Evolutionary conservation across 1,140 invertebrate genomes (phyloP).

Genomic region (Druon quercuslanigerum): DNA sequence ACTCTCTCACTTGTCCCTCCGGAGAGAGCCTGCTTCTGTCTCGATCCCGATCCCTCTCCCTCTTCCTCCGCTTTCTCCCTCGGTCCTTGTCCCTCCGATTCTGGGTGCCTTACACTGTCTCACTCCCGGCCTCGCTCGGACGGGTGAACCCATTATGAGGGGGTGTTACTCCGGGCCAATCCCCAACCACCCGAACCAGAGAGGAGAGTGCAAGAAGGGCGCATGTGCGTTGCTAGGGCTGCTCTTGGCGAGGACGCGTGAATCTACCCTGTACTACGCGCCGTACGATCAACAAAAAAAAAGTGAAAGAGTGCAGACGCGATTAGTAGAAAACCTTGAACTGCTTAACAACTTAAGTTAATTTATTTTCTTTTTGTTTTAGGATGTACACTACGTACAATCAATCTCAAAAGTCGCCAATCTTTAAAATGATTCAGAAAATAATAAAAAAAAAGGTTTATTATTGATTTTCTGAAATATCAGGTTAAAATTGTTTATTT

Average conservation of each 20-base stretch:
- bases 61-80: conserved; percentile 37
- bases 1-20: conserved; percentile 48
- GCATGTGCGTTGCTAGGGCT: conserved; percentile 76
- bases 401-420: no score
- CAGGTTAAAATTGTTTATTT: no score
- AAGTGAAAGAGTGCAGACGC: conserved; percentile 26
- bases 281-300: conserved; percentile 28
- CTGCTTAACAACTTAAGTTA: neutral
- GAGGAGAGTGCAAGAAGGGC: conserved; percentile 67
- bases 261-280: conserved; percentile 59
- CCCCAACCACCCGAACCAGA: conserved; percentile 70
- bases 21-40: conserved; percentile 30
- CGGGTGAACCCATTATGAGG: conserved; percentile 76
- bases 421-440: no score
- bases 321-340: conserved; percentile 22
- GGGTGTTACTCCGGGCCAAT: conserved; percentile 76
- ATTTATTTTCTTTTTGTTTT: neutral
- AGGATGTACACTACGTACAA: no score
- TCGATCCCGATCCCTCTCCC: conserved; percentile 45
- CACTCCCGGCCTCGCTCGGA: conserved; percentile 64
- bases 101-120: conserved; percentile 44
- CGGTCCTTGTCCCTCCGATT: conserved; percentile 40
- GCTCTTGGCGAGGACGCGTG: conserved; percentile 65
- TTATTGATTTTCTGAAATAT: no score
- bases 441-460: no score